Percentiles rank a stretch among this genome's conserved stretches.
Conservation (phyloP, 2,113 vertebrate genomes). For the Leptocoma aspasia region DNA sequence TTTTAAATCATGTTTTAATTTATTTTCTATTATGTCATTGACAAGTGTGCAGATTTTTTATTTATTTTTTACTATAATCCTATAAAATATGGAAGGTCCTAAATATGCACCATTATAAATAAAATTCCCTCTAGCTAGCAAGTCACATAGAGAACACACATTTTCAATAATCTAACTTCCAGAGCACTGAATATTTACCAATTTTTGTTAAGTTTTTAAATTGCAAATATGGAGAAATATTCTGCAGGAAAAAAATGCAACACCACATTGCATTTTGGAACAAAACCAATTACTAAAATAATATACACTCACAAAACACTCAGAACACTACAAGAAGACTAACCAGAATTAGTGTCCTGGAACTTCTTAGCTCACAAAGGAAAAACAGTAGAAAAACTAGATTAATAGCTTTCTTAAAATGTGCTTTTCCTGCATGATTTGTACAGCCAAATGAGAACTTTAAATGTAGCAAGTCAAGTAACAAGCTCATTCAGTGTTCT, state of each 20-base stretch:
- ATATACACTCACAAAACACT: background rate
- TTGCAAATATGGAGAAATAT: background rate
- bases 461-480: background rate
- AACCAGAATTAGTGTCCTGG: background rate
- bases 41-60: background rate
- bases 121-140: background rate
- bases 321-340: background rate
- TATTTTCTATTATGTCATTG: background rate
- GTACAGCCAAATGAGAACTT: constrained; percentile 11
- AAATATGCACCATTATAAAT: background rate
- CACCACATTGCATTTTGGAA: background rate
- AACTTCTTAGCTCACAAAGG: constrained; percentile 25
- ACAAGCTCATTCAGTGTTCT: background rate
- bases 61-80: background rate
- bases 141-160: background rate
- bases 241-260: background rate
- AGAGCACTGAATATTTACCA: background rate
- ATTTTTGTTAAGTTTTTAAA: background rate
- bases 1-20: background rate
- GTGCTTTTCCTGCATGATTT: background rate
- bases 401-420: constrained; percentile 31
- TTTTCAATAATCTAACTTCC: background rate
- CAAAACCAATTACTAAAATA: background rate
- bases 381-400: constrained; percentile 11
- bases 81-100: background rate